Percentiles rank a stretch among this genome's conserved stretches.
Conservation (phyloP, 2,797 vertebrate species). For the Echiichthys vipera region DNA sequence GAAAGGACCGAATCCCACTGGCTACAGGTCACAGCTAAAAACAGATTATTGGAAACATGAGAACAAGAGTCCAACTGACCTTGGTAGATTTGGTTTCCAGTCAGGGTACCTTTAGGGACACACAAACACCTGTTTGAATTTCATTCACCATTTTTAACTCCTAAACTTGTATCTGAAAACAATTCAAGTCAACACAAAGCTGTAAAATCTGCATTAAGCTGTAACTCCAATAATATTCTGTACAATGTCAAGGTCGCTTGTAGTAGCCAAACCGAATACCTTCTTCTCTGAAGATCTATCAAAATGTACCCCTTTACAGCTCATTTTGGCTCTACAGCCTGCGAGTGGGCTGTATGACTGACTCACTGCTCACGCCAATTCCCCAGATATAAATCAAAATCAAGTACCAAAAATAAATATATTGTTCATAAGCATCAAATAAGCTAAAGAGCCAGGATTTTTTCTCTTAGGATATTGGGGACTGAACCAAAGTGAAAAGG, state of each 20-base stretch:
- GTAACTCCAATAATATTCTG: no score
- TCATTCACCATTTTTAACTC: not conserved
- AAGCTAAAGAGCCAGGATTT: not conserved
- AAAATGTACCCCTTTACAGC: not conserved
- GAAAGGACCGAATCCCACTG: not conserved
- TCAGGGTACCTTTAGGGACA: conserved; percentile 74
- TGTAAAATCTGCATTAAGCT: not conserved
- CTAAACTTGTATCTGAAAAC: not conserved
- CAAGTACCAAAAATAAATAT: not conserved
- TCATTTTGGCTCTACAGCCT: not conserved
- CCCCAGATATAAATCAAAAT: not conserved
- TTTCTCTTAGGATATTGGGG: not conserved
- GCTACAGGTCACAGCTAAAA: conserved; percentile 5
- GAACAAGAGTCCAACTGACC: conserved; percentile 64
- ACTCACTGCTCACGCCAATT: not conserved
- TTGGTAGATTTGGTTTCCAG: conserved; percentile 72
- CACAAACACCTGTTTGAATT: conserved; percentile 26
- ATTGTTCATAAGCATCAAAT: not conserved
- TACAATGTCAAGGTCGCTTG: not conserved
- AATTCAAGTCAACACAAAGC: not conserved
- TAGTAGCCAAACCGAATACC: no score
- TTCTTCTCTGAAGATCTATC: not conserved
- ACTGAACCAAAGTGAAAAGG: not conserved
- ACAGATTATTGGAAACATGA: conserved; percentile 18
- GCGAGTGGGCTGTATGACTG: not conserved